Evolutionary conservation across 2,888 invertebrate genomes (phyloP).

Genomic region (Tillus elongatus): DNA sequence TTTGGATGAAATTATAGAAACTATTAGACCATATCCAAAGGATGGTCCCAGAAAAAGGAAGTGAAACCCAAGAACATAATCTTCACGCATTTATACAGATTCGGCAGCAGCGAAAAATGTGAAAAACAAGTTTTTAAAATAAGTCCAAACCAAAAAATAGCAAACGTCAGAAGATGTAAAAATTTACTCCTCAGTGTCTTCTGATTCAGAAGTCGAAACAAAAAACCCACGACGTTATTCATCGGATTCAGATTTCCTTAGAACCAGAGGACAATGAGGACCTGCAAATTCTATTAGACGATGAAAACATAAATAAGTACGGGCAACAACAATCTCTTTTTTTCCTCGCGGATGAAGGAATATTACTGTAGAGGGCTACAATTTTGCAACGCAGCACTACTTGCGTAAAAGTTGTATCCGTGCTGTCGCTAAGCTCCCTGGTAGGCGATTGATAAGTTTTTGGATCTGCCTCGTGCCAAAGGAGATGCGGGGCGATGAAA

Average conservation of each 20-base stretch:
- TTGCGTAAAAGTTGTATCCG: too few species aligned
- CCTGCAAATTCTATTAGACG: slow-evolving; percentile 7
- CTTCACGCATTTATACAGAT: slow-evolving; percentile 6
- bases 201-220: slow-evolving; percentile 5
- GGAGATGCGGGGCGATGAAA: too few species aligned
- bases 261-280: slow-evolving; percentile 5
- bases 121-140: neutral
- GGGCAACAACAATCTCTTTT: too few species aligned
- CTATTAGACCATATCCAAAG: slow-evolving; percentile 3
- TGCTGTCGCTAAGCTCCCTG: too few species aligned
- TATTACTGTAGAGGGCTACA: too few species aligned
- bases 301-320: slow-evolving; percentile 9
- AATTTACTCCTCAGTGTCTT: slow-evolving; percentile 6
- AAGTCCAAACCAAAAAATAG: slow-evolving; percentile 6
- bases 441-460: too few species aligned
- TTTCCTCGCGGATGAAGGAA: too few species aligned
- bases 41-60: slow-evolving; percentile 3
- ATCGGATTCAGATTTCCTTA: slow-evolving; percentile 5
- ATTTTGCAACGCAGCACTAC: too few species aligned
- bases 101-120: slow-evolving; percentile 1
- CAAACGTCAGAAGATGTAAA: slow-evolving; percentile 4
- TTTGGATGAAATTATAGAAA: slow-evolving; percentile 5
- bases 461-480: too few species aligned
- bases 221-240: slow-evolving; percentile 4
- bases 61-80: neutral